Percentiles rank a stretch among this genome's conserved stretches.
Conservation (phyloP, 2,888 invertebrate genomes). For the Altica lythri region DNA sequence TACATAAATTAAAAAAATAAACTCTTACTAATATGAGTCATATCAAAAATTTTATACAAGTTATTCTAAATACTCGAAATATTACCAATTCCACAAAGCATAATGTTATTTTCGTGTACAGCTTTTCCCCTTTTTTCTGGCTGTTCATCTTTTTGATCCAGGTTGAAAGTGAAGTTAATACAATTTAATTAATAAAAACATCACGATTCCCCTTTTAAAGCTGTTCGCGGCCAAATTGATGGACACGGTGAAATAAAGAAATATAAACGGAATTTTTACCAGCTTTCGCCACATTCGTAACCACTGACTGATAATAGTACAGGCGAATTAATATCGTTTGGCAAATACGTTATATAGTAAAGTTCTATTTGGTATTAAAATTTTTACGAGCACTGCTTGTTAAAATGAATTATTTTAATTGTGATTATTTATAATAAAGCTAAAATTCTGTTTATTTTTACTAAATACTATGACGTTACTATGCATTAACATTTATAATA, state of each 20-base stretch:
- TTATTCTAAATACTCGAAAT: too few species aligned
- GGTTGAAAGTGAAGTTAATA: slow-evolving; percentile 20
- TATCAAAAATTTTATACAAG: too few species aligned
- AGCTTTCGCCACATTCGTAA: slow-evolving; percentile 12
- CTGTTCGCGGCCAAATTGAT: slow-evolving; percentile 30
- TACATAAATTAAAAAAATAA: too few species aligned
- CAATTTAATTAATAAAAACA: slow-evolving; percentile 34
- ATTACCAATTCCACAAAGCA: slow-evolving; percentile 6
- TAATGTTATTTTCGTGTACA: slow-evolving; percentile 11
- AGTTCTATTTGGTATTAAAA: too few species aligned
- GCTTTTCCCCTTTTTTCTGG: slow-evolving; percentile 2
- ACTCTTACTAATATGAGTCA: background rate
- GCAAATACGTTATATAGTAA: too few species aligned
- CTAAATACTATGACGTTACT: too few species aligned
- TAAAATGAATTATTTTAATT: too few species aligned
- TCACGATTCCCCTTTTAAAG: slow-evolving; percentile 32
- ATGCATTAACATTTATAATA: too few species aligned
- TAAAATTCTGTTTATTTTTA: too few species aligned
- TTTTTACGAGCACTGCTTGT: too few species aligned
- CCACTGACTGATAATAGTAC: background rate
- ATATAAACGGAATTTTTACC: slow-evolving; percentile 29
- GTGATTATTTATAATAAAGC: too few species aligned
- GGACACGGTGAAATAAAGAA: slow-evolving; percentile 33
- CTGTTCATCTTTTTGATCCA: slow-evolving; percentile 12
- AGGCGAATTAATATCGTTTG: background rate